Conservation (phyloP, 2,113 vertebrate genomes). For the Atractosteus spatula region DNA sequence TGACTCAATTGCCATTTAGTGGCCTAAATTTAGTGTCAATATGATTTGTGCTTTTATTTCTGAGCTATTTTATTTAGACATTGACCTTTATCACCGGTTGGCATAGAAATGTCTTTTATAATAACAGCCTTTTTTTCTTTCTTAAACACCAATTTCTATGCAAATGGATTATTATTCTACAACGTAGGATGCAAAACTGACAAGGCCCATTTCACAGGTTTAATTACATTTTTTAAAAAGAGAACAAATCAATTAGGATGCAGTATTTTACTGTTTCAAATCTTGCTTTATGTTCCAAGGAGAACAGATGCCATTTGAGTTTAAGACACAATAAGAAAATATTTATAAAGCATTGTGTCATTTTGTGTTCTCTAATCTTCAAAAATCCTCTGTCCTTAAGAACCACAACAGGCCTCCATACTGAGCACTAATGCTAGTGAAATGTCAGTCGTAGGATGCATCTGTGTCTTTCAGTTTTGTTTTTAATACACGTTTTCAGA, state of each 20-base stretch:
- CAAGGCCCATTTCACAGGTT: slow-evolving; percentile 4
- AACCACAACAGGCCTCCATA: too few species aligned
- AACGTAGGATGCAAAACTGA: neutral
- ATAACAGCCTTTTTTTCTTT: slow-evolving; percentile 2
- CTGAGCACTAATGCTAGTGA: too few species aligned
- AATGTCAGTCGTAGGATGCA: too few species aligned
- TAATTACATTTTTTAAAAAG: neutral
- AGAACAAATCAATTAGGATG: slow-evolving; percentile 1
- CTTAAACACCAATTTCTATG: slow-evolving; percentile 9
- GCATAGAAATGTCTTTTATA: neutral
- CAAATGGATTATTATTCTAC: slow-evolving; percentile 4
- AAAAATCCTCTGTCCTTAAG: too few species aligned
- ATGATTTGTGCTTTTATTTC: slow-evolving; percentile 51
- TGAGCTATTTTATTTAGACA: slow-evolving; percentile 30
- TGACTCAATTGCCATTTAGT: slow-evolving; percentile 15
- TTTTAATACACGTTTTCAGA: too few species aligned
- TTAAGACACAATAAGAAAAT: too few species aligned
- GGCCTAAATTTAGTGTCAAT: slow-evolving; percentile 40
- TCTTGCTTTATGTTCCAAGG: too few species aligned
- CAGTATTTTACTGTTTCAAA: neutral
- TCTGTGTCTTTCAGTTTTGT: too few species aligned
- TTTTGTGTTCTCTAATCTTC: too few species aligned
- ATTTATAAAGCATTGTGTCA: too few species aligned
- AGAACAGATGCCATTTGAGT: too few species aligned
- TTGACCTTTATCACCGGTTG: slow-evolving; percentile 31